These are phyloP conservation scores for Rotaria socialis DNA, from an alignment of 2,888 invertebrate species.

Conservation along the genomic window DNA sequence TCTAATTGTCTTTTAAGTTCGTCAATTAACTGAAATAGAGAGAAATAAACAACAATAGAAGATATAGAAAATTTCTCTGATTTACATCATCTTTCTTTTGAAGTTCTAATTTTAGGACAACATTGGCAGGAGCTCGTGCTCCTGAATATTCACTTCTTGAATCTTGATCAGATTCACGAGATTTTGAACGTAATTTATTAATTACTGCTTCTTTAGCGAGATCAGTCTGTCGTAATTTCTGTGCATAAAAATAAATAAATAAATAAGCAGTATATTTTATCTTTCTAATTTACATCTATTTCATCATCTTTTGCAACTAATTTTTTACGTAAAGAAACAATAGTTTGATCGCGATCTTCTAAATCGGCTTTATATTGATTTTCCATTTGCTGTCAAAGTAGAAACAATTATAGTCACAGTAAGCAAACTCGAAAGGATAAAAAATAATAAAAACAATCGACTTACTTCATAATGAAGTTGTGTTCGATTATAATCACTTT, in stretches of 20 bases:
- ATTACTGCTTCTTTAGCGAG: background rate
- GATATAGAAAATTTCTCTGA: background rate
- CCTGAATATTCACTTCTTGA: background rate
- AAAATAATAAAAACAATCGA: background rate
- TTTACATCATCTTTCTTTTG: slow-evolving; percentile 10
- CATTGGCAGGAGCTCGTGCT: background rate
- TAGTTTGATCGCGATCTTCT: background rate
- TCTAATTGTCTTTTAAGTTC: slow-evolving; percentile 5
- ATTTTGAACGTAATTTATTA: background rate
- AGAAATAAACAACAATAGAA: background rate
- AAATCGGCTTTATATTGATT: background rate
- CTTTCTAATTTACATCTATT: too few relatives aligned
- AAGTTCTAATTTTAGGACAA: background rate
- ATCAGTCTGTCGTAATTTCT: background rate
- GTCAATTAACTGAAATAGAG: background rate
- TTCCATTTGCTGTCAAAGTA: background rate
- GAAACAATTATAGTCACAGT: background rate
- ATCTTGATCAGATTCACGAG: background rate
- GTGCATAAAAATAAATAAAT: too few relatives aligned
- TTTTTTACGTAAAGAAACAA: background rate
- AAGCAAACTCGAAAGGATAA: too few relatives aligned
- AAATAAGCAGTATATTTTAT: too few relatives aligned
- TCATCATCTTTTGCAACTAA: background rate
- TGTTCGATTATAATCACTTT: background rate
- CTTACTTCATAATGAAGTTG: slow-evolving; percentile 24